Evolutionary conservation across 2,888 invertebrate species (phyloP).

Genomic region (Andrena camellia): DNA sequence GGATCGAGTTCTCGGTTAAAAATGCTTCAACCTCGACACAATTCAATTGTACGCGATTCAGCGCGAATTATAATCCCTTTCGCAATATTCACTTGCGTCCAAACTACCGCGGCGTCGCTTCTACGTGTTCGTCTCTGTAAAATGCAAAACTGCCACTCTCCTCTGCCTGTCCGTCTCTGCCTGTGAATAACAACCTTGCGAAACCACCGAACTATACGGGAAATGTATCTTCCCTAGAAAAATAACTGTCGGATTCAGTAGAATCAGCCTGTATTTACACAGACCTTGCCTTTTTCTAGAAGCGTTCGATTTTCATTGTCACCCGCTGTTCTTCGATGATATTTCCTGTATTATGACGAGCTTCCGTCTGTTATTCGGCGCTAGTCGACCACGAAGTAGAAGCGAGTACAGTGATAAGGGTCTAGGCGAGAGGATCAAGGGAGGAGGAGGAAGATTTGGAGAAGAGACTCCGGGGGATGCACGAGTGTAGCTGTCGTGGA

Average conservation of each 20-base stretch:
- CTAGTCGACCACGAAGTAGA: too few relatives aligned
- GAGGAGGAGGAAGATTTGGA: neutral
- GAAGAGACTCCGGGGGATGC: conserved; percentile 30
- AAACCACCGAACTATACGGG: too few relatives aligned
- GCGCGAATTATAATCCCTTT: conserved; percentile 25
- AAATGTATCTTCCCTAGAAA: too few relatives aligned
- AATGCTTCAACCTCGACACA: conserved; percentile 28
- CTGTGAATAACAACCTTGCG: too few relatives aligned
- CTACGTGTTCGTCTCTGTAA: too few relatives aligned
- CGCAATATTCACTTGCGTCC: conserved; percentile 17
- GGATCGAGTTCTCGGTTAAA: conserved; percentile 17
- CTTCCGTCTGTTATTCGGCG: too few relatives aligned
- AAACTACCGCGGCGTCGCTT: neutral
- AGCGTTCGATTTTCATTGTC: too few relatives aligned
- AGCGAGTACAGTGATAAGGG: neutral
- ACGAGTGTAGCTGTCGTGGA: conserved; percentile 55
- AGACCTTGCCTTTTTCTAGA: conserved; percentile 4
- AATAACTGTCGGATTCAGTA: conserved; percentile 10
- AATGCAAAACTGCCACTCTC: too few relatives aligned
- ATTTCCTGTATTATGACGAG: too few relatives aligned
- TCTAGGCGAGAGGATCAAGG: neutral
- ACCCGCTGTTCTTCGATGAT: too few relatives aligned
- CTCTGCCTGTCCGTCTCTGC: too few relatives aligned
- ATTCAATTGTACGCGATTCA: conserved; percentile 38
- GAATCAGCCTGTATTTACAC: conserved; percentile 11